These are phyloP conservation scores for Platynereis dumerilii DNA, from an alignment of 2,888 invertebrate species.

Conservation along the genomic window DNA sequence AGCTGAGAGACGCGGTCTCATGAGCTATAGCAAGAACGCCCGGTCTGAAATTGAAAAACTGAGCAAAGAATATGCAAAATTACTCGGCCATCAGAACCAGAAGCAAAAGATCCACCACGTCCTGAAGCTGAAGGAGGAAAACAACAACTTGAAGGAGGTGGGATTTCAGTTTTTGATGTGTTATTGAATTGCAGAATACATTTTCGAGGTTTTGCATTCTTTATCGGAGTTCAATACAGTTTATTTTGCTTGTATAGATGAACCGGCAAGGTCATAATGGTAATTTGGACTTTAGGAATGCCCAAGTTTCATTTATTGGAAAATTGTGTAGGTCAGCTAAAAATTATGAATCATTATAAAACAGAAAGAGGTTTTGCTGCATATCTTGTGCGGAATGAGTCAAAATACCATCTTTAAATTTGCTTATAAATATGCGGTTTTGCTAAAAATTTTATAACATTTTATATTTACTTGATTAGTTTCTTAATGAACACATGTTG, in stretches of 20 bases:
- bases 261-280: too few relatives aligned
- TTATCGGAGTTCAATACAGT: not conserved
- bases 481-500: too few relatives aligned
- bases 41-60: slow-evolving; percentile 67
- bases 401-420: too few relatives aligned
- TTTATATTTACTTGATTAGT: too few relatives aligned
- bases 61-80: slow-evolving; percentile 68
- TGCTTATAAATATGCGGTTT: too few relatives aligned
- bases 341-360: too few relatives aligned
- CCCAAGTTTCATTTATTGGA: too few relatives aligned
- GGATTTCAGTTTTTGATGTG: slow-evolving; percentile 14
- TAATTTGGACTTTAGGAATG: too few relatives aligned
- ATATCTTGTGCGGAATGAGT: too few relatives aligned
- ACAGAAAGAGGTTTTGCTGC: too few relatives aligned
- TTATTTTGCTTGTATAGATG: not conserved
- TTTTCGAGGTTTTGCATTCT: not conserved
- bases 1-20: slow-evolving; percentile 62
- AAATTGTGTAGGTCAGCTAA: too few relatives aligned
- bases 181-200: not conserved
- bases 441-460: too few relatives aligned
- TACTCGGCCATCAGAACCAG: slow-evolving; percentile 73
- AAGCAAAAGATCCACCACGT: slow-evolving; percentile 72
- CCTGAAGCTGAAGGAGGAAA: slow-evolving; percentile 61
- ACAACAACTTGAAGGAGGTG: slow-evolving; percentile 51
- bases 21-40: slow-evolving; percentile 61